Conservation (phyloP, 2,888 invertebrate species). For the Disparrhopalites patrizii region DNA sequence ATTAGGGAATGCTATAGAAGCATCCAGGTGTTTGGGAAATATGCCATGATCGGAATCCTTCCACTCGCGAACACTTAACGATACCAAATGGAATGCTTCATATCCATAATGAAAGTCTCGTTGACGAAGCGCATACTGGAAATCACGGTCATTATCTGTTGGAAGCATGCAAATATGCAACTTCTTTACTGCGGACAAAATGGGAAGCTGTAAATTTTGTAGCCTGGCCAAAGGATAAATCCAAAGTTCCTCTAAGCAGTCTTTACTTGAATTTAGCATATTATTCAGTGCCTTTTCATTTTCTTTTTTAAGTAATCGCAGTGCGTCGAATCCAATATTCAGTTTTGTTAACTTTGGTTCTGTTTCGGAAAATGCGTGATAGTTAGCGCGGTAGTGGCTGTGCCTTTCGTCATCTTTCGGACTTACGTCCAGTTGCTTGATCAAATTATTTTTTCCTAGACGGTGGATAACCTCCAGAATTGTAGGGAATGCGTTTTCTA, state of each 20-base stretch:
- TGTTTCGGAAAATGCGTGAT: neutral
- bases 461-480: neutral
- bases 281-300: neutral
- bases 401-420: neutral
- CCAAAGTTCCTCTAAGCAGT: neutral
- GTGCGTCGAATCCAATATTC: neutral
- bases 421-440: neutral
- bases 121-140: neutral
- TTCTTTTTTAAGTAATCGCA: neutral
- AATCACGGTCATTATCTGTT: neutral
- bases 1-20: neutral
- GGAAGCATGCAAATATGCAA: neutral
- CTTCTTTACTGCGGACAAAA: neutral
- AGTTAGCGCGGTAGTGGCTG: neutral
- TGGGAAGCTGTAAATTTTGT: neutral
- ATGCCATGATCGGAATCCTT: neutral
- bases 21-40: neutral
- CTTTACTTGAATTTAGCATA: neutral
- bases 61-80: neutral
- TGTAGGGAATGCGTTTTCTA: neutral
- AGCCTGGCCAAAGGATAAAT: neutral
- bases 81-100: neutral
- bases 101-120: neutral
- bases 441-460: neutral
- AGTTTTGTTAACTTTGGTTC: neutral